Conservation (phyloP, 1,140 invertebrate genomes). For the Elymnias hypermnestra region DNA sequence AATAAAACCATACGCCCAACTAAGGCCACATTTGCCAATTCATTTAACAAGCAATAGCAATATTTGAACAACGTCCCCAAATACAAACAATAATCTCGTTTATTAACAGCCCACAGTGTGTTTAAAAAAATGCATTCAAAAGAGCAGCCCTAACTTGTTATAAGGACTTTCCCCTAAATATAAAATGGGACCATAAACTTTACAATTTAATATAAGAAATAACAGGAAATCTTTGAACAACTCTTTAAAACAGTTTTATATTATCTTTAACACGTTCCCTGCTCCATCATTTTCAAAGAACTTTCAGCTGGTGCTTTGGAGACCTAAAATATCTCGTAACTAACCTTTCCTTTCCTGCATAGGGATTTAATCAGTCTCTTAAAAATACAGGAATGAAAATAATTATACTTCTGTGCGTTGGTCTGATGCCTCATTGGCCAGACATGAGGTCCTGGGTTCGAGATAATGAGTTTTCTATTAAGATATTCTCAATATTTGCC, state of each 20-base stretch:
- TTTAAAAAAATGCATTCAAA: constrained; percentile 54
- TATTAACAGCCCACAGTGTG: constrained; percentile 56
- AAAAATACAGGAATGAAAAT: no score
- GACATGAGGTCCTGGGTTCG: no score
- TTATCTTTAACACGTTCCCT: not conserved
- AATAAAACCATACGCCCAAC: constrained; percentile 13
- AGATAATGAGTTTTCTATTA: no score
- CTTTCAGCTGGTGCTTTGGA: no score
- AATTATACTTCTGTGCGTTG: no score
- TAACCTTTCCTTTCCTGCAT: no score
- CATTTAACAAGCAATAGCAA: constrained; percentile 53
- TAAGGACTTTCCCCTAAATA: no score
- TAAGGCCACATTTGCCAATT: constrained; percentile 32
- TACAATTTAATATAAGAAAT: not conserved
- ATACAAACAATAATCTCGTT: constrained; percentile 57
- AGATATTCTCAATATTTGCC: no score
- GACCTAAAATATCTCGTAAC: no score
- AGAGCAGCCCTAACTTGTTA: constrained; percentile 44
- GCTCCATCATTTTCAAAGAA: no score
- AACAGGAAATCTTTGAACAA: not conserved
- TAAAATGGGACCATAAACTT: constrained; percentile 3
- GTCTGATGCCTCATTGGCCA: no score
- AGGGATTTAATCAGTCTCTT: no score
- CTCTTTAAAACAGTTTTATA: not conserved
- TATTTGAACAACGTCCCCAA: constrained; percentile 57